Evolutionary conservation across 2,888 invertebrate genomes (phyloP).

Genomic region (Agrypnus murinus): DNA sequence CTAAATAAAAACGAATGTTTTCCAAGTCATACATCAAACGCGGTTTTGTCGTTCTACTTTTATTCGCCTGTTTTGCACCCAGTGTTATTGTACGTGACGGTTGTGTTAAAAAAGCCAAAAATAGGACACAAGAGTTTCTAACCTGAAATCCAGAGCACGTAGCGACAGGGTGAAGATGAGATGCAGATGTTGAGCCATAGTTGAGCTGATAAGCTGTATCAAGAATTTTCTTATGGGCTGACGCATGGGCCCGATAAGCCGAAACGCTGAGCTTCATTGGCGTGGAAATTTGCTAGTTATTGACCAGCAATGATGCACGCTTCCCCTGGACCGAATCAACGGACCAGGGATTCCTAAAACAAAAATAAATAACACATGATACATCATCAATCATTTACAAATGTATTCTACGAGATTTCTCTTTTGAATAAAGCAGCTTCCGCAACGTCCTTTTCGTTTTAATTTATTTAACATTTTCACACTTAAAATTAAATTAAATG

Average conservation of each 20-base stretch:
- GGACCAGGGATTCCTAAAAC: conserved; percentile 54
- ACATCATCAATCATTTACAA: conserved; percentile 17
- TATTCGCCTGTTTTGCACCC: conserved; percentile 4
- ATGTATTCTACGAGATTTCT: neutral
- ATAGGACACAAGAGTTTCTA: conserved; percentile 54
- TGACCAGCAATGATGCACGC: conserved; percentile 51
- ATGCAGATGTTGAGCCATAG: conserved; percentile 84
- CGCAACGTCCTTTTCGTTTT: neutral
- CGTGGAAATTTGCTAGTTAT: conserved; percentile 41
- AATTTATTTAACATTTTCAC: conserved; percentile 5
- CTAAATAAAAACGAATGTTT: neutral
- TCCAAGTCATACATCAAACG: conserved; percentile 3
- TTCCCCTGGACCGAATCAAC: conserved; percentile 51
- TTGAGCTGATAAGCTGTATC: conserved; percentile 83
- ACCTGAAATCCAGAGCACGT: conserved; percentile 73
- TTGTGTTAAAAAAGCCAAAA: neutral
- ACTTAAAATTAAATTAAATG: neutral
- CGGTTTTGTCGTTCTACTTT: conserved; percentile 2
- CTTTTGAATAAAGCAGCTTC: neutral
- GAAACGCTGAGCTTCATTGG: conserved; percentile 90
- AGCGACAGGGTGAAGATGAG: conserved; percentile 71
- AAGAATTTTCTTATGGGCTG: conserved; percentile 91
- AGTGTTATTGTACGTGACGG: neutral
- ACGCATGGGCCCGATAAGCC: conserved; percentile 91
- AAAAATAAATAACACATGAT: conserved; percentile 29